Conservation (phyloP, 2,797 vertebrate genomes). For the Lutjanus argentimaculatus region DNA sequence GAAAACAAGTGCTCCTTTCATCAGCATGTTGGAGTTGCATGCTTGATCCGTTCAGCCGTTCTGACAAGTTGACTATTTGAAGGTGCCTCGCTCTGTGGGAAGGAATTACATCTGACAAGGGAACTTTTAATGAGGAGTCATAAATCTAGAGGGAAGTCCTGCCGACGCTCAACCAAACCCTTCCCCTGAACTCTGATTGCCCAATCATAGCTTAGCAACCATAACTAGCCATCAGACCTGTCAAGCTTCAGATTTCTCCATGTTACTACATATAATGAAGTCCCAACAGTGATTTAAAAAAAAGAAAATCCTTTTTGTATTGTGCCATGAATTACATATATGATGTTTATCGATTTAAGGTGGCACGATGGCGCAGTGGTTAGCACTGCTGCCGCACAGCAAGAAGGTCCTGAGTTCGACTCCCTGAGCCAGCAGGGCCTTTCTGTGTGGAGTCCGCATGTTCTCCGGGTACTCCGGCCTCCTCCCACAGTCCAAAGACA, state of each 20-base stretch:
- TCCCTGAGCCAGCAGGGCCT: no score
- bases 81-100: conserved; percentile 8
- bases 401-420: no score
- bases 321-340: no score
- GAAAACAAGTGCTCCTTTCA: conserved; percentile 48
- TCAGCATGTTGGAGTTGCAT: conserved; percentile 9
- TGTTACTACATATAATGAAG: not conserved
- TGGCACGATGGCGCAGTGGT: no score
- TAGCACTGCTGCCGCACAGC: no score
- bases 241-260: conserved; percentile 21
- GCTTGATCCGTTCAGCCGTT: conserved; percentile 36
- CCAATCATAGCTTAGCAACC: not conserved
- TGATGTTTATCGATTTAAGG: no score
- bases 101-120: conserved; percentile 12
- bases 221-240: not conserved
- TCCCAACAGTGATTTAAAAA: no score
- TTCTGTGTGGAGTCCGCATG: no score
- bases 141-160: not conserved
- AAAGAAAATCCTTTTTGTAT: no score
- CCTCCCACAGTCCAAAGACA: no score
- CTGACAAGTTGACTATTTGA: conserved; percentile 30
- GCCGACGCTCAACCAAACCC: not conserved
- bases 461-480: no score
- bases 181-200: not conserved
- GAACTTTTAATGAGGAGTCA: conserved; percentile 30